These are phyloP conservation scores for Dicentrarchus labrax DNA, from an alignment of 2,113 vertebrate species.

Conservation along the genomic window DNA sequence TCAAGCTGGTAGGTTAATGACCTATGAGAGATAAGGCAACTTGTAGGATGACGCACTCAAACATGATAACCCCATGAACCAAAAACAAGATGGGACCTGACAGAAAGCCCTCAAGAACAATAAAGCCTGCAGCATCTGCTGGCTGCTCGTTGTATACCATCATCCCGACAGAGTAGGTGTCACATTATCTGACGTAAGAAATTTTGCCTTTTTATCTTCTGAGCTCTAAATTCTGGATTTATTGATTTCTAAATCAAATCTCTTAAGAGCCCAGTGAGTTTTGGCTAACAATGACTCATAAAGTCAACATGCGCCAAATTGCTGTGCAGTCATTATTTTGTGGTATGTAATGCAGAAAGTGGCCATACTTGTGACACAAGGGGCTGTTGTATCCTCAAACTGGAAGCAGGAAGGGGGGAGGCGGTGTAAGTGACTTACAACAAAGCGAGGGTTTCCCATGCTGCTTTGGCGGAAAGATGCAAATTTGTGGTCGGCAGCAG, in stretches of 20 bases:
- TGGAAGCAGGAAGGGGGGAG: not conserved
- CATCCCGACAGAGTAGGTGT: not conserved
- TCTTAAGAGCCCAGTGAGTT: not conserved
- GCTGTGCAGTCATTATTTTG: constrained; percentile 36
- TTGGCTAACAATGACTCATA: constrained; percentile 52
- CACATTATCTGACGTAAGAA: not conserved
- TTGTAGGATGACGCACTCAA: constrained; percentile 13
- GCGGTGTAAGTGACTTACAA: not conserved
- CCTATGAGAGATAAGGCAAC: constrained; percentile 47
- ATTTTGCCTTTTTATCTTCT: constrained; percentile 3
- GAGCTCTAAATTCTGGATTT: constrained; percentile 11
- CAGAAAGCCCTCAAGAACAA: constrained; percentile 5
- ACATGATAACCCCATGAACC: constrained; percentile 46
- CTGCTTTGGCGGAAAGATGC: not conserved
- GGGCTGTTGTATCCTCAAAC: constrained; percentile 21
- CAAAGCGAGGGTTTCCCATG: constrained; percentile 39
- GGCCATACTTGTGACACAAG: constrained; percentile 28
- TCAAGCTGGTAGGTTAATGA: constrained; percentile 26
- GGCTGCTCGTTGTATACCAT: not conserved
- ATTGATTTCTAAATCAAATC: constrained; percentile 31
- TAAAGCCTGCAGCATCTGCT: not conserved
- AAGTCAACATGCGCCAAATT: constrained; percentile 39
- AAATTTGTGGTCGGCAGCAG: constrained; percentile 8
- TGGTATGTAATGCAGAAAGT: constrained; percentile 48
- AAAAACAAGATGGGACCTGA: constrained; percentile 53